Percentiles rank a stretch among this genome's conserved stretches.
These are phyloP conservation scores for Dynastes hyllus DNA, from an alignment of 2,888 invertebrate genomes.

Conservation along the genomic window DNA sequence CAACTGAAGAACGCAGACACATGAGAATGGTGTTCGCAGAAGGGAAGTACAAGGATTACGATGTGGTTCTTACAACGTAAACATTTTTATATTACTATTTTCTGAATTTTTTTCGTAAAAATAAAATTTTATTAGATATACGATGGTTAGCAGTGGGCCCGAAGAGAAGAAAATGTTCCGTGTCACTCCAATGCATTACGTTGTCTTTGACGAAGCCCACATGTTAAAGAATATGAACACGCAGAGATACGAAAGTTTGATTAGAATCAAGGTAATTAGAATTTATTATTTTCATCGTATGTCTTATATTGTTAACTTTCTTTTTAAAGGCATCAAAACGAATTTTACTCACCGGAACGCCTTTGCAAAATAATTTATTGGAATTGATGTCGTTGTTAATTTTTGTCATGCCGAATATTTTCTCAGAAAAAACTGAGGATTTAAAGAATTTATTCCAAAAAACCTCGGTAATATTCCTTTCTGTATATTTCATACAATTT, in stretches of 20 bases:
- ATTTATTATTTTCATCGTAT: background rate
- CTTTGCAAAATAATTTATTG: constrained; percentile 95
- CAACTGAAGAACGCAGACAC: constrained; percentile 86
- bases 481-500: too few species aligned
- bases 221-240: constrained; percentile 99
- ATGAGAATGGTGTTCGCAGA: constrained; percentile 85
- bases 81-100: constrained; percentile 62
- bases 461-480: constrained; percentile 72
- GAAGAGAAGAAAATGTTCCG: constrained; percentile 95
- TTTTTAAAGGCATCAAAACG: constrained; percentile 84
- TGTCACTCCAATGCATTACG: constrained; percentile 91
- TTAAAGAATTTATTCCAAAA: constrained; percentile 91
- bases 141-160: constrained; percentile 88
- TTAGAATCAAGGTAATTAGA: constrained; percentile 78
- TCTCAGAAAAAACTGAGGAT: constrained; percentile 89
- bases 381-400: constrained; percentile 96
- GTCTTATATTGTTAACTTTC: constrained; percentile 7
- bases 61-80: constrained; percentile 93
- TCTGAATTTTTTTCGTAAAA: background rate
- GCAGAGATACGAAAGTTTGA: constrained; percentile 89
- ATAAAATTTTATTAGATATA: constrained; percentile 70
- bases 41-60: constrained; percentile 81
- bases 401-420: constrained; percentile 97
- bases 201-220: constrained; percentile 97
- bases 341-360: constrained; percentile 94